phyloP scores from a whole-genome alignment of 2,113 vertebrate species.

The Enhydra lutris region DNA sequence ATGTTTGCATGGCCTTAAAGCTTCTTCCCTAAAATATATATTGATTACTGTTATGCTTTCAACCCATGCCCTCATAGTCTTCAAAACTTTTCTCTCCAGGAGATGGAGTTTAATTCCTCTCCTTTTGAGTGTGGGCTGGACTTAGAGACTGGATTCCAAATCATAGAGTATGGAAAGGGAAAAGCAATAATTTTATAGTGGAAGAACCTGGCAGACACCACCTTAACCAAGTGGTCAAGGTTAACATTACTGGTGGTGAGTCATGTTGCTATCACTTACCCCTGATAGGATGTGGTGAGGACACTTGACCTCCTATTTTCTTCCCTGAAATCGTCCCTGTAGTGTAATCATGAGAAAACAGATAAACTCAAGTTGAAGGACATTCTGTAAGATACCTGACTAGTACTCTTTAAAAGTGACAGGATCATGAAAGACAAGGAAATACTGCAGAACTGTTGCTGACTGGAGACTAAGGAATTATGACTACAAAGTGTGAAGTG shows the following conservation, averaged over 20 bases:
- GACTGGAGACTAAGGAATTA: not conserved
- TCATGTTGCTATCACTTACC: not conserved
- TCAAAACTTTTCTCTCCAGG: not conserved
- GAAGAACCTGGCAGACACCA: not conserved
- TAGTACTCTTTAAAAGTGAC: not conserved
- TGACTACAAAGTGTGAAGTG: not conserved
- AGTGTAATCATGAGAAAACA: not conserved
- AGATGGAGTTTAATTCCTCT: not conserved
- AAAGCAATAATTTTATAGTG: not conserved
- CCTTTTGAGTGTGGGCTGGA: not conserved
- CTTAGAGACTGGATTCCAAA: not conserved
- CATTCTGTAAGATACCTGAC: not conserved
- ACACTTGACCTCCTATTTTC: not conserved
- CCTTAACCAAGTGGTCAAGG: not conserved
- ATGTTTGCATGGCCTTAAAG: not conserved
- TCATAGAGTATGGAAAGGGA: not conserved
- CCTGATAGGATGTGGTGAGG: not conserved
- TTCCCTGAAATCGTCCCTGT: not conserved
- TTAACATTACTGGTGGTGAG: not conserved
- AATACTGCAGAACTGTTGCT: not conserved
- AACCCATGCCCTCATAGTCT: not conserved
- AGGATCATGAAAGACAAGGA: not conserved
- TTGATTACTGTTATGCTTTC: not conserved
- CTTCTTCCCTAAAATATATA: not conserved
- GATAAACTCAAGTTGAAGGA: not conserved